Evolutionary conservation across 2,888 invertebrate genomes (phyloP).

Genomic region (Phlogophora meticulosa): DNA sequence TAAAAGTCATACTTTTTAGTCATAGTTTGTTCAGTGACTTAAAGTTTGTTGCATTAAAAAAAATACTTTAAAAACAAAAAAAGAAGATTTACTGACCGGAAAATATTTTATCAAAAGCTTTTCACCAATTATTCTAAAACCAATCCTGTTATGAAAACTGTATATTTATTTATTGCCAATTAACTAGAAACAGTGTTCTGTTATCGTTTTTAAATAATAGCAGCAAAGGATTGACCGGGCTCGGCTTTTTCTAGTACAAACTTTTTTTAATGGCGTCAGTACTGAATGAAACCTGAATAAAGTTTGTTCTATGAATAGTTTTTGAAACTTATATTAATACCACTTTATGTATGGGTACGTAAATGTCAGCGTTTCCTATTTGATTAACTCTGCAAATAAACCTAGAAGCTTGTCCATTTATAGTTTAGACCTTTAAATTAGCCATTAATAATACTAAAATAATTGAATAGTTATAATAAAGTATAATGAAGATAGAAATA

Average conservation of each 20-base stretch:
- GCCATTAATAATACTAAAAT: too few species aligned
- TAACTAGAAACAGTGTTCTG: constrained; percentile 16
- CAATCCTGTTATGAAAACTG: constrained; percentile 14
- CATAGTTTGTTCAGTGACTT: too few species aligned
- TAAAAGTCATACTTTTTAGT: too few species aligned
- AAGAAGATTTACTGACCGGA: too few species aligned
- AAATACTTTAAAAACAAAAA: too few species aligned
- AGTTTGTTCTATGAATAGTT: background rate
- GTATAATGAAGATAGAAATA: too few species aligned
- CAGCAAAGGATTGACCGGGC: background rate
- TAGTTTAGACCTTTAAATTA: too few species aligned
- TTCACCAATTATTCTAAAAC: background rate
- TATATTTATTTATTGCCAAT: constrained; percentile 28
- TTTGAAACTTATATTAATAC: background rate
- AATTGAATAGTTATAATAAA: too few species aligned
- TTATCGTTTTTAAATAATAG: constrained; percentile 20
- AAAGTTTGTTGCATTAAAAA: too few species aligned
- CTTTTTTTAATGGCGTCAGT: background rate
- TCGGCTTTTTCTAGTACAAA: background rate
- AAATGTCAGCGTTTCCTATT: constrained; percentile 4
- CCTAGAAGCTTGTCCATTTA: too few species aligned
- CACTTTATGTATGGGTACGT: background rate
- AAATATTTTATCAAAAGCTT: background rate
- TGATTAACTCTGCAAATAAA: background rate
- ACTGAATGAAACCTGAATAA: background rate